Conservation (phyloP, 2,797 vertebrate genomes). For the Columba guinea region DNA sequence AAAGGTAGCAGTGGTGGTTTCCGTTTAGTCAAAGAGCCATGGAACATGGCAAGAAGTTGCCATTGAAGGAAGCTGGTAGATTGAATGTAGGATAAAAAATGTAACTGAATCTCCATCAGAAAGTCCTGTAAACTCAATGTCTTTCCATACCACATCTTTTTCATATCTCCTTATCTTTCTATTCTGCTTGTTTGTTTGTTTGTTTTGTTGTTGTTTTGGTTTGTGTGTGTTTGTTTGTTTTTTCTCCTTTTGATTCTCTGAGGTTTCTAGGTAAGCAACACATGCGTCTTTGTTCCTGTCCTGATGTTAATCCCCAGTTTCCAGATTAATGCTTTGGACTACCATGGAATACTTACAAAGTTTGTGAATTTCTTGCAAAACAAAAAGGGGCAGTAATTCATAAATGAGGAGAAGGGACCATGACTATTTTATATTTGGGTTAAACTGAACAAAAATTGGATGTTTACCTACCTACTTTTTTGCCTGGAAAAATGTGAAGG, state of each 20-base stretch:
- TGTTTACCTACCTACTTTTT: not conserved
- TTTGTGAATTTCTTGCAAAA: not conserved
- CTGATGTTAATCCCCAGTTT: not conserved
- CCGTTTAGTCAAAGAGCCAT: not conserved
- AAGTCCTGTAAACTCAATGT: not conserved
- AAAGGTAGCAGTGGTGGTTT: not conserved
- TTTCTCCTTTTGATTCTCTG: not conserved
- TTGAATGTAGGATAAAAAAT: not conserved
- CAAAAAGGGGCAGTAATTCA: not conserved
- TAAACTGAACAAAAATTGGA: not conserved
- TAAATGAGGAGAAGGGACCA: not conserved
- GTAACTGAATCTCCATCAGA: not conserved
- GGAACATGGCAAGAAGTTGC: not conserved
- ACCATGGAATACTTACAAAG: not conserved
- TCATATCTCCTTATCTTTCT: not conserved
- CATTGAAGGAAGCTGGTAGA: not conserved
- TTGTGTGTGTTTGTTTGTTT: too few relatives aligned
- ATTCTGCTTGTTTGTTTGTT: not conserved
- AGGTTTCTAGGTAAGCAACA: not conserved
- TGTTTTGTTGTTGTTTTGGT: too few relatives aligned
- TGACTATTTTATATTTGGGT: not conserved
- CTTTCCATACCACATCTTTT: not conserved
- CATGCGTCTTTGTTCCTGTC: not conserved
- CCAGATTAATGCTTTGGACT: not conserved
- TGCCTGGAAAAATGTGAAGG: not conserved